Conservation (phyloP, 2,797 vertebrate species). For the Hypotaenidia philippensis region DNA sequence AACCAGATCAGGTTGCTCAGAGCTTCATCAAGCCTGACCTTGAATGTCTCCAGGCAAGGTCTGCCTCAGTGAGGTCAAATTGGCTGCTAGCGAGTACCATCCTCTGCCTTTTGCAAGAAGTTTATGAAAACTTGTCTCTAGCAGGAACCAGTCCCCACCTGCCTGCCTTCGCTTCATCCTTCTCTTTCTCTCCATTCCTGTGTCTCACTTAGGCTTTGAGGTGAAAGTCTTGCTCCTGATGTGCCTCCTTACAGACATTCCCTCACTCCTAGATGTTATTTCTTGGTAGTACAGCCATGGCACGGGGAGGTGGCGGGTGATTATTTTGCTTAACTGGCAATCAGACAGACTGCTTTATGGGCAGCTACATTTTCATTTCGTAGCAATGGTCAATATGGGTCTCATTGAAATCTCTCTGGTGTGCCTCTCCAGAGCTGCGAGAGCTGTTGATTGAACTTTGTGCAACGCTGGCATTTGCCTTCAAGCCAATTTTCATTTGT, state of each 20-base stretch:
- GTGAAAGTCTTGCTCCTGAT: neutral
- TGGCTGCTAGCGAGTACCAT: neutral
- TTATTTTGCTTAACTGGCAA: neutral
- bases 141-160: neutral
- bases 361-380: neutral
- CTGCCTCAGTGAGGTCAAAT: neutral
- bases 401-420: neutral
- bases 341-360: neutral
- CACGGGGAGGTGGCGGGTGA: neutral
- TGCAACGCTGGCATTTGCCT: neutral
- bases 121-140: neutral
- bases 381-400: neutral
- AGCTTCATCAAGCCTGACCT: too few species aligned
- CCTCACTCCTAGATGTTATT: neutral
- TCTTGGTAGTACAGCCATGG: neutral
- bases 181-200: neutral
- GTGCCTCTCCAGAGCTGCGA: neutral
- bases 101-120: neutral
- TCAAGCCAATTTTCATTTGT: neutral
- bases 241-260: neutral
- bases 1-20: too few species aligned
- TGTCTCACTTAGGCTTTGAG: neutral
- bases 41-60: too few species aligned
- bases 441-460: neutral
- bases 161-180: neutral